phyloP scores from a whole-genome alignment of 2,888 invertebrate species.

The Drosophila affinis region DNA sequence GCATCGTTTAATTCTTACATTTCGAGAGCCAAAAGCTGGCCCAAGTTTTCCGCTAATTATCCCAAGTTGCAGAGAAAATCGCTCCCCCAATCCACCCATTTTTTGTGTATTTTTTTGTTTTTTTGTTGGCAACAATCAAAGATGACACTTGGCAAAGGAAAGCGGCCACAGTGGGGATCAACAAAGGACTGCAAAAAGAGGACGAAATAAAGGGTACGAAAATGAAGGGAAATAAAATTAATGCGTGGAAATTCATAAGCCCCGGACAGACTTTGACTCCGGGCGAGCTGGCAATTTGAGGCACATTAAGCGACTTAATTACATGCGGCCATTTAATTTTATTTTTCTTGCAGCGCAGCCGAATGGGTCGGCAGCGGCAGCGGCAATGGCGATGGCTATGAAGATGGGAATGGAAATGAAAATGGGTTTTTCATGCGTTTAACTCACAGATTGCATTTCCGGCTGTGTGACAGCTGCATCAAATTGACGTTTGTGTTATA shows the following conservation, averaged over 20 bases:
- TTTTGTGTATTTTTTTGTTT: neutral
- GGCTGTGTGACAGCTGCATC: slow-evolving; percentile 64
- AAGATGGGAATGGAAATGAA: slow-evolving; percentile 23
- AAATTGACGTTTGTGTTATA: slow-evolving; percentile 68
- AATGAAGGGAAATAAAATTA: slow-evolving; percentile 53
- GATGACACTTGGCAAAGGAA: slow-evolving; percentile 45
- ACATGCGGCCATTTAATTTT: slow-evolving; percentile 58
- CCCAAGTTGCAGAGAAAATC: slow-evolving; percentile 11
- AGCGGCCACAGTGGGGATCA: slow-evolving; percentile 18
- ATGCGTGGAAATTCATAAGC: slow-evolving; percentile 60
- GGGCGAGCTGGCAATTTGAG: slow-evolving; percentile 46
- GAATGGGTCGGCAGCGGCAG: slow-evolving; percentile 1
- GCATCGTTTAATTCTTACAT: slow-evolving; percentile 23
- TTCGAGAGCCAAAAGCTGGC: slow-evolving; percentile 25
- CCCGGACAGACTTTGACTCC: slow-evolving; percentile 28
- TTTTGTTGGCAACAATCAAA: slow-evolving; percentile 40
- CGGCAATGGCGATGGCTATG: neutral
- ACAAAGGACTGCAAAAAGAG: slow-evolving; percentile 28
- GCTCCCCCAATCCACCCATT: neutral
- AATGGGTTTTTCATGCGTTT: slow-evolving; percentile 39
- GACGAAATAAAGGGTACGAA: slow-evolving; percentile 24
- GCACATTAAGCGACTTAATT: slow-evolving; percentile 62
- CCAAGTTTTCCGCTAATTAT: slow-evolving; percentile 41
- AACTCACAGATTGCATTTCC: slow-evolving; percentile 53
- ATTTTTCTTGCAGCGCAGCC: slow-evolving; percentile 36